phyloP scores from a whole-genome alignment of 2,113 vertebrate genomes.

The Pristiophorus japonicus region DNA sequence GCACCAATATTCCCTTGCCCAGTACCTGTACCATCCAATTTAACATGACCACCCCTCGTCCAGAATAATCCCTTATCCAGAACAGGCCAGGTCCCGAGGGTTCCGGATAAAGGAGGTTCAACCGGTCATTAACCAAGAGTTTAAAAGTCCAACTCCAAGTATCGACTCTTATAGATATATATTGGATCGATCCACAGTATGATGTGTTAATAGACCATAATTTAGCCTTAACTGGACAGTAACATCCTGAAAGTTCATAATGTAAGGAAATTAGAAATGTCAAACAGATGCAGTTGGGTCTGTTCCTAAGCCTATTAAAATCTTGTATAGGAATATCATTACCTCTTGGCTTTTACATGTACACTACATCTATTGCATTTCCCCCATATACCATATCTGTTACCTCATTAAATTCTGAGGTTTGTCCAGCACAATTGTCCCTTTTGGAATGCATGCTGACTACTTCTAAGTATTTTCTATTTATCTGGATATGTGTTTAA shows the following conservation, averaged over 20 bases:
- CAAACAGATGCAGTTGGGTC: not conserved
- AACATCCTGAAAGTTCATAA: not conserved
- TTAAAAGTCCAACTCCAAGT: not conserved
- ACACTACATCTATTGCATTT: not conserved
- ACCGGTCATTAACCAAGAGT: too few species aligned
- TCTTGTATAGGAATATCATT: not conserved
- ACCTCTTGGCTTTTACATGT: not conserved
- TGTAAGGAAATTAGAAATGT: not conserved
- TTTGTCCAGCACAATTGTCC: not conserved
- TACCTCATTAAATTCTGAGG: not conserved
- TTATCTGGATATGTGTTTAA: not conserved
- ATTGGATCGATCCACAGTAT: not conserved
- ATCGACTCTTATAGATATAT: not conserved
- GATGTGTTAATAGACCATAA: not conserved
- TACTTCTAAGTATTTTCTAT: not conserved
- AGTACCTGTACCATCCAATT: too few species aligned
- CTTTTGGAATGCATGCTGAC: not conserved
- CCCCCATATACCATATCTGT: too few species aligned
- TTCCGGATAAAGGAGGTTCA: too few species aligned
- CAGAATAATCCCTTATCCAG: too few species aligned
- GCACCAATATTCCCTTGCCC: too few species aligned
- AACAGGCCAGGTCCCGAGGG: too few species aligned
- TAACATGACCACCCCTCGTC: too few species aligned
- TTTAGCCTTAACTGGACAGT: not conserved
- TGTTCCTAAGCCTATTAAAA: not conserved